Base-by-base conservation (phyloP, 2,113 vertebrate genomes). In the Coptodon bakossiorum region DNA sequence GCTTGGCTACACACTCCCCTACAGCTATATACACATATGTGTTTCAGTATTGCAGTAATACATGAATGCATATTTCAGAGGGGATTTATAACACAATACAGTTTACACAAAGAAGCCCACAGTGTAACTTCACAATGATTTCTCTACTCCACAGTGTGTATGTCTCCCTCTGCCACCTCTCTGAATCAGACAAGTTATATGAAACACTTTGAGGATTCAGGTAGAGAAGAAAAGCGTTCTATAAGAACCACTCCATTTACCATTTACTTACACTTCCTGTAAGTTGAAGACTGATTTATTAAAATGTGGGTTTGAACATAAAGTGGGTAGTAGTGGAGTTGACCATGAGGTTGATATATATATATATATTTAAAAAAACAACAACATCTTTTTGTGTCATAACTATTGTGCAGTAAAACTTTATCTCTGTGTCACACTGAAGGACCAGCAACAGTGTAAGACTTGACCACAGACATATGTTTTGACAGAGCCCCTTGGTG, bases 261-360 rank as follows among this genome's bases (percentile, higher is more conserved):
- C 31, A 1, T 61, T 66, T 5, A n/a, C 31, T 38, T n/a, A 38
- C 1, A 38, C 40, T 27, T 27, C 16, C 14, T 48, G 14, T 48
- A 19, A 27, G 40, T 19, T 16, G 0, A 29, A 48, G 24, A 0
- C n/a, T 40, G 5, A 68, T 68, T 71, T 71, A 24, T 71, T 71
- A 24, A 71, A 43, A 71, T 43, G 5, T 71, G 19, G 1, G 66
- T 40, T 71, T 71, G 66, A 71, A 6, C 66, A 71, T 24, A 0
- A 71, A 71, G 63, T 40, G 36, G n/a, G 7, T 43, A n/a, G n/a
- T 3, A 11, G 68, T 76, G 68, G 68, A 48, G 40, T 1, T 73
- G 38, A 29, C 68, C 40, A 29, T 17, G 40, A 73, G 59, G 59
- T 36, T 63, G 59, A 36, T 0, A 63, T 7, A 61, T 14, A 57